A percentile compares a stretch with the other conserved stretches of the same genome.
These are phyloP conservation scores for Pediacus dermestoides DNA, from an alignment of 2,888 invertebrate species.

Conservation along the genomic window DNA sequence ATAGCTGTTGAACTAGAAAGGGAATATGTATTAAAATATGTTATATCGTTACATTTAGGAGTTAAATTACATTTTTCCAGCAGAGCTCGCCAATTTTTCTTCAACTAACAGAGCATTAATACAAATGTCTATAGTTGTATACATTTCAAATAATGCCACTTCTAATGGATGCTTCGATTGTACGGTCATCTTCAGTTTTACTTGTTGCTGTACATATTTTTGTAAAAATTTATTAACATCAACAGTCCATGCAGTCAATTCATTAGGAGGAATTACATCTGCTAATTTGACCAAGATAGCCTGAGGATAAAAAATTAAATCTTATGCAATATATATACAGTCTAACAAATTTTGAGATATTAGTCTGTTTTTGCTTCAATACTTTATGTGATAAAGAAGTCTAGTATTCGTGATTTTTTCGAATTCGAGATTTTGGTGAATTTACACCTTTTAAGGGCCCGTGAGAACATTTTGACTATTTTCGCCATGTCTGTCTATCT, in stretches of 20 bases:
- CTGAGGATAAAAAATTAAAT: slow-evolving; percentile 32
- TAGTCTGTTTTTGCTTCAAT: too few relatives aligned
- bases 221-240: slow-evolving; percentile 44
- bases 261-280: slow-evolving; percentile 49
- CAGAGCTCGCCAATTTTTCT: slow-evolving; percentile 51
- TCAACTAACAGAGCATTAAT: slow-evolving; percentile 55
- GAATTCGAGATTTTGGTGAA: too few relatives aligned
- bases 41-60: slow-evolving; percentile 26
- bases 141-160: slow-evolving; percentile 48
- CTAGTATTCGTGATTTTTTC: too few relatives aligned
- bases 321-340: too few relatives aligned
- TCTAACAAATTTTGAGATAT: too few relatives aligned
- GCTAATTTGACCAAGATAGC: slow-evolving; percentile 48
- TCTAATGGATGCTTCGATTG: slow-evolving; percentile 36
- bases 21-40: slow-evolving; percentile 1
- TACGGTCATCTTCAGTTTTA: slow-evolving; percentile 46
- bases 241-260: slow-evolving; percentile 44
- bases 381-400: too few relatives aligned
- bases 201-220: slow-evolving; percentile 40
- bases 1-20: slow-evolving; percentile 42
- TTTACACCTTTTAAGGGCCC: too few relatives aligned
- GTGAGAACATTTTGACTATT: too few relatives aligned
- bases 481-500: too few relatives aligned
- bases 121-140: slow-evolving; percentile 46
- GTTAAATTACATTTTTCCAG: slow-evolving; percentile 54